These are phyloP conservation scores for Cranoglanis bouderius DNA, from an alignment of 2,113 vertebrate genomes.

Conservation along the genomic window DNA sequence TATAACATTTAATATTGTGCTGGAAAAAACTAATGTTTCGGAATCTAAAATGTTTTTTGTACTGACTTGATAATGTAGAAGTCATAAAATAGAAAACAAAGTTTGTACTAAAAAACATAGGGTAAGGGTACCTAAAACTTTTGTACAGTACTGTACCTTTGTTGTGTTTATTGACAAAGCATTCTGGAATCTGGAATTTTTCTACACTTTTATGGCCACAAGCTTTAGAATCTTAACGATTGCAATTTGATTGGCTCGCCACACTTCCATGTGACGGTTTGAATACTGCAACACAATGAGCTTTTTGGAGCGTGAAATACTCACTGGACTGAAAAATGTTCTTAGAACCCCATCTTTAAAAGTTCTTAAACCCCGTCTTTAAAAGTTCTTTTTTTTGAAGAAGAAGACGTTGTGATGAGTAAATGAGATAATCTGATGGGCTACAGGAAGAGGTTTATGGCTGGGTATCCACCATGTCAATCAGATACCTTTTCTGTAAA, in stretches of 20 bases:
- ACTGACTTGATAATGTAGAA: too few relatives aligned
- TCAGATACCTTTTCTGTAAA: not conserved
- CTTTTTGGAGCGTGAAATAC: not conserved
- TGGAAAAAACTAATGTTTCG: too few relatives aligned
- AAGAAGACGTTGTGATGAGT: not conserved
- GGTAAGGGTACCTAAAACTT: too few relatives aligned
- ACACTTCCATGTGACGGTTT: not conserved
- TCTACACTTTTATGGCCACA: not conserved
- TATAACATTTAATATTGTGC: too few relatives aligned
- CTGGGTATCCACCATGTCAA: not conserved
- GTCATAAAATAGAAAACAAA: too few relatives aligned
- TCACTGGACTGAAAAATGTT: not conserved
- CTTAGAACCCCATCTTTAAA: not conserved
- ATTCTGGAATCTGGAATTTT: not conserved
- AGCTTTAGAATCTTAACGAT: not conserved
- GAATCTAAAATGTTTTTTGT: too few relatives aligned
- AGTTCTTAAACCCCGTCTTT: not conserved
- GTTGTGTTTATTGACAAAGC: too few relatives aligned
- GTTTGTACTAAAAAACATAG: too few relatives aligned
- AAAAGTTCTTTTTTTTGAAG: not conserved
- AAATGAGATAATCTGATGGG: not conserved
- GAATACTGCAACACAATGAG: not conserved
- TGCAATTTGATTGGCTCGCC: too few relatives aligned
- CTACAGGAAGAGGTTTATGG: not conserved
- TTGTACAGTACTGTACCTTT: too few relatives aligned